A percentile compares a stretch with the other conserved stretches of the same genome.
Conservation (phyloP, 2,113 vertebrate genomes). For the Cyprinodon brontotheroides region DNA sequence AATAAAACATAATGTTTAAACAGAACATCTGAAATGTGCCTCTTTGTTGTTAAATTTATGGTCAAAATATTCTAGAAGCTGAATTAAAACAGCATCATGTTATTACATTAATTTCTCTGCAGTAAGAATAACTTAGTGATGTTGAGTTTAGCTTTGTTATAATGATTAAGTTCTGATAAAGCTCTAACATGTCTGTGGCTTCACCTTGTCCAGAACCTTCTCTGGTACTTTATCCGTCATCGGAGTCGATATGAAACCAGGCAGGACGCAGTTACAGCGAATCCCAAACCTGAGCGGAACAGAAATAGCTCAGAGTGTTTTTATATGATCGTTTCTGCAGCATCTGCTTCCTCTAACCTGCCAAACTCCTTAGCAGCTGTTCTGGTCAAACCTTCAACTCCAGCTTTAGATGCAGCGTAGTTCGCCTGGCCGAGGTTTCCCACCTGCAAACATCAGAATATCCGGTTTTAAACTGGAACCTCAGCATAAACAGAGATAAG, state of each 20-base stretch:
- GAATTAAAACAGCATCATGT: no score
- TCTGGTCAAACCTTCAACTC: slow-evolving; percentile 86
- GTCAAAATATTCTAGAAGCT: no score
- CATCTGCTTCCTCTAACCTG: slow-evolving; percentile 53
- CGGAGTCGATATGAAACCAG: slow-evolving; percentile 85
- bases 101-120: no score
- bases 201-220: slow-evolving; percentile 85
- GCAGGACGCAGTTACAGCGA: slow-evolving; percentile 87
- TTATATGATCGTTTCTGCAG: accelerated
- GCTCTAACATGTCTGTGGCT: no score
- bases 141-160: no score
- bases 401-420: slow-evolving; percentile 87
- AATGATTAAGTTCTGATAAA: neutral
- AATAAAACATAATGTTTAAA: no score
- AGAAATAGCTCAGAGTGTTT: neutral
- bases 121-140: no score
- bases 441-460: slow-evolving; percentile 72
- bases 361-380: slow-evolving; percentile 85
- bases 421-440: slow-evolving; percentile 88
- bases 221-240: slow-evolving; percentile 88
- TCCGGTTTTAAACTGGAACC: neutral
- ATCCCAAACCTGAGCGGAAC: slow-evolving; percentile 80
- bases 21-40: no score
- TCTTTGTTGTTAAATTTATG: no score
- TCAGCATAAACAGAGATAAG: neutral